Conservation (phyloP, 2,113 vertebrate genomes). For the Naja naja region DNA sequence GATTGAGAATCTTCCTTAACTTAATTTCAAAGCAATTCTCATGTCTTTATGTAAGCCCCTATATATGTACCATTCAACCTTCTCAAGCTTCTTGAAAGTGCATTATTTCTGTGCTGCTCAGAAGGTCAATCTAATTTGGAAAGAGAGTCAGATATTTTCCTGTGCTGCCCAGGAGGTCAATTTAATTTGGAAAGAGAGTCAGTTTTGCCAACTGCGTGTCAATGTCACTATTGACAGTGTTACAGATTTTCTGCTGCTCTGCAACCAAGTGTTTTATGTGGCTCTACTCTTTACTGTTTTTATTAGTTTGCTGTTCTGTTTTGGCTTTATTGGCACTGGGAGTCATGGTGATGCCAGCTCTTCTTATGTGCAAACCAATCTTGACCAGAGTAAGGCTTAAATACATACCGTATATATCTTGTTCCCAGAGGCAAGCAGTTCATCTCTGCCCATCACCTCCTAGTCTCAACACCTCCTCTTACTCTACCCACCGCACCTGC, state of each 20-base stretch:
- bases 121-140: too few species aligned
- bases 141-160: too few species aligned
- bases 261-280: neutral
- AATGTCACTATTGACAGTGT: neutral
- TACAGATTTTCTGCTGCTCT: neutral
- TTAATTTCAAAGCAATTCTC: neutral
- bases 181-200: neutral
- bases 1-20: neutral
- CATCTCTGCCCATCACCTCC: constrained; percentile 13
- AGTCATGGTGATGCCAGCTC: neutral
- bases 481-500: neutral
- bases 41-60: neutral
- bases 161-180: neutral
- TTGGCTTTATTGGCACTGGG: neutral
- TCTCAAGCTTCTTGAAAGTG: neutral
- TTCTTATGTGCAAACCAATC: neutral
- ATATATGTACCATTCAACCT: neutral
- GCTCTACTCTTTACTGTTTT: neutral
- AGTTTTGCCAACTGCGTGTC: neutral
- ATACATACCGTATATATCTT: neutral
- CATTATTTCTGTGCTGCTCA: neutral
- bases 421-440: constrained; percentile 33
- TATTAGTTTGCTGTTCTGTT: neutral
- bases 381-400: neutral
- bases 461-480: neutral